These are phyloP conservation scores for Caenorhabditis briggsae DNA, from an alignment of 1,140 invertebrate genomes.

Conservation along the genomic window DNA sequence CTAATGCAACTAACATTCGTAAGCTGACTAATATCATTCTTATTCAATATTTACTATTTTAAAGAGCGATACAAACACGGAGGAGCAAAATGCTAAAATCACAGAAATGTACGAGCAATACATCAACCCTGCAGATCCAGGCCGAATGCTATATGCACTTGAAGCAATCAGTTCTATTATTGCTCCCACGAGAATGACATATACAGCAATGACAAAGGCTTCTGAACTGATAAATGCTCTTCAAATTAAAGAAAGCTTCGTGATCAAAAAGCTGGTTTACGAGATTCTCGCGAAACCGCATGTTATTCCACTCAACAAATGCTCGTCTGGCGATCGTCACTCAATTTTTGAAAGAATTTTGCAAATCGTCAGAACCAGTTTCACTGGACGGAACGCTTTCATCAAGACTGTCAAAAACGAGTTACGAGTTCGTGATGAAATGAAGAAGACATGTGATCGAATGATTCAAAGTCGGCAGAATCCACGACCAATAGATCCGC, in stretches of 20 bases:
- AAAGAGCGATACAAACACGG: background rate
- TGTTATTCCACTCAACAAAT: slow-evolving; percentile 11
- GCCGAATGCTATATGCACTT: slow-evolving; percentile 25
- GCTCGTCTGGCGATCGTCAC: slow-evolving; percentile 21
- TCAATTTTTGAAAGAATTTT: slow-evolving; percentile 36
- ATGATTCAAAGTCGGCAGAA: slow-evolving; percentile 17
- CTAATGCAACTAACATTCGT: slow-evolving; percentile 10
- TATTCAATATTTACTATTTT: background rate
- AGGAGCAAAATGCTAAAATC: background rate
- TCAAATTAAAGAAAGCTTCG: background rate
- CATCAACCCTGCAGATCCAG: slow-evolving; percentile 1
- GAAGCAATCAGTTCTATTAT: slow-evolving; percentile 29
- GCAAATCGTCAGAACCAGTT: slow-evolving; percentile 13
- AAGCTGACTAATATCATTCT: background rate
- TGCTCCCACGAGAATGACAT: background rate
- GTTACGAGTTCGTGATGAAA: slow-evolving; percentile 17
- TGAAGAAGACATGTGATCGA: slow-evolving; percentile 19
- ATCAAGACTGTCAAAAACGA: slow-evolving; percentile 16
- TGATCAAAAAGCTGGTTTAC: background rate
- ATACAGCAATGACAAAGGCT: background rate
- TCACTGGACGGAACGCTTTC: slow-evolving; percentile 12
- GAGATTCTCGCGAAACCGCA: slow-evolving; percentile 4
- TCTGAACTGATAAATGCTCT: background rate
- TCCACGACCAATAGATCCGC: slow-evolving; percentile 6
- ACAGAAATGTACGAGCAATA: slow-evolving; percentile 10